Conservation (phyloP, 2,797 vertebrate species). For the Enteromius anoplus region DNA sequence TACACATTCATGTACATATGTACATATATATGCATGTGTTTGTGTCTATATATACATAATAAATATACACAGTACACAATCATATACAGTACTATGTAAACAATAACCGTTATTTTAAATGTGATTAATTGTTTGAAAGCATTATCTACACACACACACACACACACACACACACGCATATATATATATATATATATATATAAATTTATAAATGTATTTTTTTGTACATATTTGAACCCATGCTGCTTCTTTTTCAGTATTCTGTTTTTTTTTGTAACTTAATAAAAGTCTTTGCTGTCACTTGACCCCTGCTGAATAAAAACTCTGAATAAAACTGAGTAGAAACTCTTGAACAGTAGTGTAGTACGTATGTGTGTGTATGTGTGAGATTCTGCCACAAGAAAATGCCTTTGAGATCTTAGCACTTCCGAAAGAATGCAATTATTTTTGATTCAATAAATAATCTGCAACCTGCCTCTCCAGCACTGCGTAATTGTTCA, state of each 20-base stretch:
- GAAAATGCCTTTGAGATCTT: background rate
- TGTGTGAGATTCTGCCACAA: background rate
- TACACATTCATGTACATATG: too few species aligned
- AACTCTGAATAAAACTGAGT: too few species aligned
- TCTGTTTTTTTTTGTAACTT: background rate
- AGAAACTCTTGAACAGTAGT: background rate
- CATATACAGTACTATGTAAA: too few species aligned
- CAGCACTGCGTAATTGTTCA: constrained; percentile 72
- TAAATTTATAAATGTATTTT: too few species aligned
- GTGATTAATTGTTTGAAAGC: too few species aligned
- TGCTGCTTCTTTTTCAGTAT: background rate
- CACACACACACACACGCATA: background rate
- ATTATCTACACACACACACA: too few species aligned
- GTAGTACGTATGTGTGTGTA: background rate
- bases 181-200: background rate
- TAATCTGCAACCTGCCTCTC: constrained; percentile 72
- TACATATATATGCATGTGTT: too few species aligned
- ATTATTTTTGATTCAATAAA: constrained; percentile 73
- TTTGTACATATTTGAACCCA: background rate
- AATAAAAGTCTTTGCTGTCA: background rate
- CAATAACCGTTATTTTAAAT: too few species aligned
- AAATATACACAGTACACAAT: too few species aligned
- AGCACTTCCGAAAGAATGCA: constrained; percentile 62
- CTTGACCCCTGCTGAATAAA: background rate
- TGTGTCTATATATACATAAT: too few species aligned